A percentile compares a stretch with the other conserved stretches of the same genome.
Evolutionary conservation across 2,888 invertebrate species (phyloP).

Genomic region (Unio pictorum): DNA sequence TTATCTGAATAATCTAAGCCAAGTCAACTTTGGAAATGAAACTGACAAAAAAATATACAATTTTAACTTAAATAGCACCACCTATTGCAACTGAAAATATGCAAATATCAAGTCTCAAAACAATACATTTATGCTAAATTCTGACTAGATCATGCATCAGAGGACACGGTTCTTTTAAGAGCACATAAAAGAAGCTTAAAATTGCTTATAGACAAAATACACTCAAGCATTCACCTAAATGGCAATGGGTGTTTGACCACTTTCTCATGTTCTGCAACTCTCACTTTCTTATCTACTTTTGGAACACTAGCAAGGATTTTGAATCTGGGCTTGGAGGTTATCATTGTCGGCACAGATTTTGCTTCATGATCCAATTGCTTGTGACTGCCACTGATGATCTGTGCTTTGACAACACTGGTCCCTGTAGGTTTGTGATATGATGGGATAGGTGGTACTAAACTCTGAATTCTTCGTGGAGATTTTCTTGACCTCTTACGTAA

Average conservation of each 20-base stretch:
- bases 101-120: too few species aligned
- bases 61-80: too few species aligned
- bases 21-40: too few species aligned
- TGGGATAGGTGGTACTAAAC: constrained; percentile 14
- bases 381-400: constrained; percentile 20
- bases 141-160: too few species aligned
- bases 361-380: constrained; percentile 16
- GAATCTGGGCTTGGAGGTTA: constrained; percentile 21
- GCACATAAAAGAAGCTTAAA: too few species aligned
- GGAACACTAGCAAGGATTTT: constrained; percentile 21
- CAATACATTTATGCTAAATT: too few species aligned
- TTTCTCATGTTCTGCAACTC: constrained; percentile 50
- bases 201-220: not conserved
- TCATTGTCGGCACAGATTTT: constrained; percentile 32
- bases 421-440: constrained; percentile 31
- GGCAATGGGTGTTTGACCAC: constrained; percentile 63
- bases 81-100: too few species aligned
- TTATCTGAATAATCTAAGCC: too few species aligned
- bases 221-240: constrained; percentile 56
- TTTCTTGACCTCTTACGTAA: constrained; percentile 38
- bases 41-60: too few species aligned
- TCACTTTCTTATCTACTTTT: constrained; percentile 27
- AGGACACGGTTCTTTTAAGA: too few species aligned
- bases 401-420: constrained; percentile 28
- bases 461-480: constrained; percentile 35